Base-by-base conservation (phyloP, 2,888 invertebrate species). In the Eledona agricola region DNA sequence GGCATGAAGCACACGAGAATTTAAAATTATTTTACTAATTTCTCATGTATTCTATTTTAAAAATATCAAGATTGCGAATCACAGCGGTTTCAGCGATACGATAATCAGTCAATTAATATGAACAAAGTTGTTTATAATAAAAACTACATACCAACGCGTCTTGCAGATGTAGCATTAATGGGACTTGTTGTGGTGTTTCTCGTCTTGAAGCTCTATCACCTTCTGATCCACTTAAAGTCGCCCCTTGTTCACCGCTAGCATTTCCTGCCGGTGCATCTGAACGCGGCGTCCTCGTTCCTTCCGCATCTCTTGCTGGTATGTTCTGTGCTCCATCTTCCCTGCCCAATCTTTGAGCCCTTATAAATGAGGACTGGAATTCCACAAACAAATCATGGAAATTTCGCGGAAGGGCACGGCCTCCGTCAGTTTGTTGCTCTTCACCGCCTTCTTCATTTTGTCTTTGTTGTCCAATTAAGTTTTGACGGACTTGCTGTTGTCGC, bases 331-430 rank as follows among this genome's bases (percentile, higher is more conserved):
- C 40, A 3, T 10, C 49, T 10, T n/a, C 38, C n/a, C n/a, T n/a
- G n/a, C n/a, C n/a, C n/a, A n/a, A 5, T 12, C 31, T 29, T 13
- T 49, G 40, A 7, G 49, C 49, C n/a, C 22, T 40, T 12, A 38
- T 11, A 10, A 38, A 13, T 23, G 49, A 38, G 13, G 31, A 37
- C 9, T 38, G 40, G 16, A 49, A 23, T 17, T 38, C 49, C n/a
- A 38, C 49, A 10, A 47, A 47, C 3, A 47, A 19, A 25, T 15
- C 29, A 9, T 35, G 35, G 3, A 47, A 17, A 25, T 28, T 47
- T 23, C 26, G 47, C 11, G 35, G 2, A n/a, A n/a, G n/a, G n/a
- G n/a, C n/a, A n/a, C 12, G 22, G 20, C 25, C 9, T 9, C 35
- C n/a, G n/a, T 28, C 12, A 6, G 25, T 28, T 9, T 37, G 10